phyloP scores from a whole-genome alignment of 1,140 invertebrate species.

The Ips nitidus region DNA sequence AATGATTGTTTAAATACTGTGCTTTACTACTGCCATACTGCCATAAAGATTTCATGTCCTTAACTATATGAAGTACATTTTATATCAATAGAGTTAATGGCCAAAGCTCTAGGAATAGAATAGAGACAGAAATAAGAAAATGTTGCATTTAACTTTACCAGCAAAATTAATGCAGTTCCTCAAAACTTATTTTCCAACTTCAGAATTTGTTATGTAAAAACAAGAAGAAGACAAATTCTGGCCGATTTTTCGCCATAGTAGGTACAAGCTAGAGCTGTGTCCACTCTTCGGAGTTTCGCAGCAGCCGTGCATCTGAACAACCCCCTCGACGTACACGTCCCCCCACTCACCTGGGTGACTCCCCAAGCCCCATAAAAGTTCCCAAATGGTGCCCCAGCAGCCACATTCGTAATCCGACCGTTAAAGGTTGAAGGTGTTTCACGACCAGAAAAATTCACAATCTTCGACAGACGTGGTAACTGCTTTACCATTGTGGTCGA shows the following conservation, averaged over 20 bases:
- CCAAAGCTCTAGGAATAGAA: no score
- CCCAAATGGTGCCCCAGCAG: neutral
- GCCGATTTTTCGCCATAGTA: neutral
- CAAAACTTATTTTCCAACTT: no score
- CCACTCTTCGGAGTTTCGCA: conserved; percentile 13
- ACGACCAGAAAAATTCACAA: conserved; percentile 32
- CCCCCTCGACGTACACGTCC: conserved; percentile 15
- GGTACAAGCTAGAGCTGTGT: conserved; percentile 6
- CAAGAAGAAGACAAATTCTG: conserved; percentile 9
- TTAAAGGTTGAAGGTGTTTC: conserved; percentile 28
- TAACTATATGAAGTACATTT: no score
- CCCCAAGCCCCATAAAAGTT: conserved; percentile 31
- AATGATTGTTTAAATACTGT: no score
- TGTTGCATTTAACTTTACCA: neutral
- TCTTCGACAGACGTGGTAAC: conserved; percentile 32
- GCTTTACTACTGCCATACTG: no score
- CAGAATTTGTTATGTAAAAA: no score
- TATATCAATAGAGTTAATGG: no score
- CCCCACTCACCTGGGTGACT: conserved; percentile 14
- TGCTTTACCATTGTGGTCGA: conserved; percentile 30
- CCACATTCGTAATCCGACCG: conserved; percentile 28
- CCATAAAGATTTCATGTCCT: no score
- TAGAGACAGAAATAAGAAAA: neutral
- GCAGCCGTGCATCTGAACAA: conserved; percentile 7
- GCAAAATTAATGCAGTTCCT: neutral